phyloP scores from a whole-genome alignment of 2,113 vertebrate genomes.

The Notarius lentiginosus region DNA sequence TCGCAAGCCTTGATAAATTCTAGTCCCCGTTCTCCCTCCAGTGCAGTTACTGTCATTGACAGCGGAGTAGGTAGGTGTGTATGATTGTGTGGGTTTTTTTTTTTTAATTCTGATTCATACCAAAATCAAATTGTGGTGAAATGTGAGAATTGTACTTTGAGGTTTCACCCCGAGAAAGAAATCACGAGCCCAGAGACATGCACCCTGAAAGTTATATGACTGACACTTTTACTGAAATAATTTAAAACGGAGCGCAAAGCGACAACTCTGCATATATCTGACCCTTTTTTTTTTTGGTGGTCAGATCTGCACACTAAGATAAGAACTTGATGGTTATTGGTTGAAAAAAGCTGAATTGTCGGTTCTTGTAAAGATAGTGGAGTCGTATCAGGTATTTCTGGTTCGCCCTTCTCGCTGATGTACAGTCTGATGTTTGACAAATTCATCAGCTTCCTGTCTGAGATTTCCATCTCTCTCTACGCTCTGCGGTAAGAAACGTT shows the following conservation, averaged over 20 bases:
- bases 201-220: not conserved
- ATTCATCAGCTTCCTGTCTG: not conserved
- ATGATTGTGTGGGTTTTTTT: not conserved
- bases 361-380: not conserved
- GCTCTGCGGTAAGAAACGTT: not conserved
- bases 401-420: not conserved
- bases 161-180: not conserved
- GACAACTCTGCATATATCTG: not conserved
- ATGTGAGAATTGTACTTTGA: not conserved
- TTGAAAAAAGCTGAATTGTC: not conserved
- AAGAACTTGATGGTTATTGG: conserved; percentile 2
- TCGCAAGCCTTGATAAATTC: not conserved
- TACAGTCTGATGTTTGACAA: not conserved
- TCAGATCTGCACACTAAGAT: conserved; percentile 17
- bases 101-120: conserved; percentile 5
- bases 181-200: not conserved
- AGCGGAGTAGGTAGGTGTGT: not conserved
- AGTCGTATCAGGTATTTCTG: conserved; percentile 2
- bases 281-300: not conserved
- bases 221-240: conserved; percentile 6
- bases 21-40: not conserved
- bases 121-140: not conserved
- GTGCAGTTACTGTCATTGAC: not conserved
- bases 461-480: not conserved
- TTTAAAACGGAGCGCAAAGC: not conserved